phyloP scores from a whole-genome alignment of 1,140 invertebrate genomes.

The Neodiprion lecontei region DNA sequence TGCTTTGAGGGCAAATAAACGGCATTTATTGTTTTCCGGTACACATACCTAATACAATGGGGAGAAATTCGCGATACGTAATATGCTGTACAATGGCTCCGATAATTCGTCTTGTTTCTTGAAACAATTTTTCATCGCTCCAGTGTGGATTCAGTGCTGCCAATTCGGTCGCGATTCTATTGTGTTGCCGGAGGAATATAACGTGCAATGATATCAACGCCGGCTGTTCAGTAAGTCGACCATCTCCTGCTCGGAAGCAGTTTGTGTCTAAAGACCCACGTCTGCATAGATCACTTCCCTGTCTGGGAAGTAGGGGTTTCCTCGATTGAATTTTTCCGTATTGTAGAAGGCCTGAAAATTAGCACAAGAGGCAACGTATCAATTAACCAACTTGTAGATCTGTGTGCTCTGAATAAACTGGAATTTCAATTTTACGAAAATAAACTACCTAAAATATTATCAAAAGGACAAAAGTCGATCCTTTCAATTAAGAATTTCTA shows the following conservation, averaged over 20 bases:
- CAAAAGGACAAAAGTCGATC: no score
- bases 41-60: slow-evolving; percentile 75
- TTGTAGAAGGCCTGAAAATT: slow-evolving; percentile 66
- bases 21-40: slow-evolving; percentile 17
- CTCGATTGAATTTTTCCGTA: slow-evolving; percentile 71
- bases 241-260: slow-evolving; percentile 81
- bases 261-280: slow-evolving; percentile 71
- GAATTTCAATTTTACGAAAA: background rate
- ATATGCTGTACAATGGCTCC: slow-evolving; percentile 86
- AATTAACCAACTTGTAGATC: slow-evolving; percentile 15
- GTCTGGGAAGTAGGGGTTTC: slow-evolving; percentile 62
- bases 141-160: slow-evolving; percentile 82
- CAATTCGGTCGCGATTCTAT: slow-evolving; percentile 82
- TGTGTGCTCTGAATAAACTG: background rate
- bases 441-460: no score
- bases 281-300: slow-evolving; percentile 68
- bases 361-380: background rate
- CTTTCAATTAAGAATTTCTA: background rate
- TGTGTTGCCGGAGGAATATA: slow-evolving; percentile 89
- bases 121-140: slow-evolving; percentile 87
- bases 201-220: slow-evolving; percentile 88
- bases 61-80: slow-evolving; percentile 88
- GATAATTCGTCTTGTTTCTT: slow-evolving; percentile 85
- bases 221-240: slow-evolving; percentile 84
- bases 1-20: slow-evolving; percentile 19